A percentile compares a stretch with the other conserved stretches of the same genome.
phyloP scores from a whole-genome alignment of 1,140 invertebrate genomes.

The Cherax destructor region DNA sequence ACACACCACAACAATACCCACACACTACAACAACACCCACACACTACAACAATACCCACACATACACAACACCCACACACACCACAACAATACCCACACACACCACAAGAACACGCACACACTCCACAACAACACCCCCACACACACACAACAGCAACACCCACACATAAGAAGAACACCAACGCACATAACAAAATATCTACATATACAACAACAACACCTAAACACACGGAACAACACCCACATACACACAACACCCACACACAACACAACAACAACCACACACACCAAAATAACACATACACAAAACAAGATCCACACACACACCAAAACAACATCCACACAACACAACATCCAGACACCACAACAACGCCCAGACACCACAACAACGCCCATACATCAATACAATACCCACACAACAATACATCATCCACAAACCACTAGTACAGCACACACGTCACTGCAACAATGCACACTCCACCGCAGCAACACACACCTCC shows the following conservation, averaged over 20 bases:
- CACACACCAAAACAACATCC: too few relatives aligned
- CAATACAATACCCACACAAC: too few relatives aligned
- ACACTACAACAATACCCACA: neutral
- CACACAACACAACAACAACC: too few relatives aligned
- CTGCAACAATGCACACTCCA: too few relatives aligned
- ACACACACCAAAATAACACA: too few relatives aligned
- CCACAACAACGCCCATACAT: too few relatives aligned
- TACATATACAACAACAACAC: neutral
- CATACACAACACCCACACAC: neutral
- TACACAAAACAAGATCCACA: too few relatives aligned
- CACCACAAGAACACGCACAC: neutral
- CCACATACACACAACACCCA: neutral
- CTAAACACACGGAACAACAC: neutral
- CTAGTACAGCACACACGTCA: too few relatives aligned
- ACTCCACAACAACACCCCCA: neutral
- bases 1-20: neutral
- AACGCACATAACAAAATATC: neutral
- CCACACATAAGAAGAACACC: neutral
- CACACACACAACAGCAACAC: neutral
- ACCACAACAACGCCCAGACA: too few relatives aligned
- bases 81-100: neutral
- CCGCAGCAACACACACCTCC: too few relatives aligned
- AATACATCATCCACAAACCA: too few relatives aligned
- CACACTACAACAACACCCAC: neutral
- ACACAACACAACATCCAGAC: too few relatives aligned